Percentiles rank a stretch among this genome's conserved stretches.
phyloP scores from a whole-genome alignment of 2,888 invertebrate species.

The Agriopis leucophaearia region DNA sequence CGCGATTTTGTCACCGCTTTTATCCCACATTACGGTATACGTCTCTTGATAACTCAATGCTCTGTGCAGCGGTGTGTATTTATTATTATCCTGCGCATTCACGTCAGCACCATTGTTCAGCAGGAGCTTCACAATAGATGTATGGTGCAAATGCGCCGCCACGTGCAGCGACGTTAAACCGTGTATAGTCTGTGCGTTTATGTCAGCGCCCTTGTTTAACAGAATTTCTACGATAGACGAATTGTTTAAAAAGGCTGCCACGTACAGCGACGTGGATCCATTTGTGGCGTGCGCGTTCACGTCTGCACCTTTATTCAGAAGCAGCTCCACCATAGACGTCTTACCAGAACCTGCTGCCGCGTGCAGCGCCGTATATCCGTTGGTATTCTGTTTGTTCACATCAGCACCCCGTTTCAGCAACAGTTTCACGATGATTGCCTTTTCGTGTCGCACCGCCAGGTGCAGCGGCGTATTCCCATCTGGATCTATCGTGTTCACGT shows the following conservation, averaged over 20 bases:
- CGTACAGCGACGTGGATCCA: neutral
- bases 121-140: neutral
- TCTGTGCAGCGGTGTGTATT: neutral
- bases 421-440: neutral
- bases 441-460: neutral
- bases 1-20: too few relatives aligned
- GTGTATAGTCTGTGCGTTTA: neutral
- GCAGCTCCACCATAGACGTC: neutral
- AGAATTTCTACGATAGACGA: neutral
- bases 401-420: neutral
- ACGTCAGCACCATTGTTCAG: neutral
- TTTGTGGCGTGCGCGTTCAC: neutral
- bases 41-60: too few relatives aligned
- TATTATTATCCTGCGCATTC: neutral
- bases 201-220: neutral
- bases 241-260: neutral
- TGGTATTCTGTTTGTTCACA: neutral
- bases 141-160: neutral
- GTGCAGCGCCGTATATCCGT: neutral
- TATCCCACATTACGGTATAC: too few relatives aligned
- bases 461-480: constrained; percentile 1
- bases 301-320: neutral
- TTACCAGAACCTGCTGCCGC: neutral
- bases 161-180: neutral
- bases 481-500: constrained; percentile 5